phyloP scores from a whole-genome alignment of 2,888 invertebrate species.

The Alentia gelatinosa region DNA sequence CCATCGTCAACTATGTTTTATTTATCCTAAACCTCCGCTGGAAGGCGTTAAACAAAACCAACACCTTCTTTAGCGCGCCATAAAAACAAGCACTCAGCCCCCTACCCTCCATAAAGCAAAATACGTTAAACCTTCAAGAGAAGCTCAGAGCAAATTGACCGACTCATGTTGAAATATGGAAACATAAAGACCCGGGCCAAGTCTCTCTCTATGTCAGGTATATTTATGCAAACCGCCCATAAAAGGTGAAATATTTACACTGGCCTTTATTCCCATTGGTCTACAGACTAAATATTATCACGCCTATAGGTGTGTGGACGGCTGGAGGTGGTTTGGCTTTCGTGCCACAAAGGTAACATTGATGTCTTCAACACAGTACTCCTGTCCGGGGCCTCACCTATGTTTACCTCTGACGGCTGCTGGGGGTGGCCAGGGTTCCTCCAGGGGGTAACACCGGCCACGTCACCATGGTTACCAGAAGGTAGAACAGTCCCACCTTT shows the following conservation, averaged over 20 bases:
- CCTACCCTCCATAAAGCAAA: background rate
- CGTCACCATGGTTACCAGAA: conserved; percentile 27
- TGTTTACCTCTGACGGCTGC: background rate
- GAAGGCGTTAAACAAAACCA: background rate
- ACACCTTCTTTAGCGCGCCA: background rate
- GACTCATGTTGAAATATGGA: background rate
- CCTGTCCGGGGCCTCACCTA: background rate
- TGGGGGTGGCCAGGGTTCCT: background rate
- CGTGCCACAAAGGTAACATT: conserved; percentile 6
- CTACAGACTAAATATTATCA: conserved; percentile 1
- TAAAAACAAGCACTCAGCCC: background rate
- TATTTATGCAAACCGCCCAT: background rate
- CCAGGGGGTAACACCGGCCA: background rate
- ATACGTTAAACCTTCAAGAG: background rate
- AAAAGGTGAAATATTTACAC: background rate
- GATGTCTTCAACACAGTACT: background rate
- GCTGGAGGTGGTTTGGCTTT: background rate
- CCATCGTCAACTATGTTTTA: conserved; percentile 10
- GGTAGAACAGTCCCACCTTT: conserved; percentile 22
- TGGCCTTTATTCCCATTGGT: background rate
- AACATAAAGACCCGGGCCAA: background rate
- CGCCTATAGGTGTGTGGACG: background rate
- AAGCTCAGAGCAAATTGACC: background rate
- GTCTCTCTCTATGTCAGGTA: background rate
- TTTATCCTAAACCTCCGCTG: background rate